These are phyloP conservation scores for Scaptodrosophila lebanonensis DNA, from an alignment of 1,140 invertebrate species.

Conservation along the genomic window DNA sequence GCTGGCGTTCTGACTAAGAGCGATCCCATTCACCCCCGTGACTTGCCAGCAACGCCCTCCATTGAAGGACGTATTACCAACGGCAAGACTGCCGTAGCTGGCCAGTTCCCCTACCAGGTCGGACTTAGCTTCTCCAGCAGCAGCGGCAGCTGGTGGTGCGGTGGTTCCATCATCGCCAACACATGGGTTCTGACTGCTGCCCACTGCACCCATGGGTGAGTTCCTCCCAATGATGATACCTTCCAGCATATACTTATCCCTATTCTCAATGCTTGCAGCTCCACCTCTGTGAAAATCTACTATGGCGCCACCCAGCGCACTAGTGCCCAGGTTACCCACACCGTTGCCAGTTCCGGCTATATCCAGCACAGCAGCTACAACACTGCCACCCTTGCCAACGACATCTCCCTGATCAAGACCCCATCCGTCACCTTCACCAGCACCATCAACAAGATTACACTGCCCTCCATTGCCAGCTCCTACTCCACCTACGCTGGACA, in stretches of 20 bases:
- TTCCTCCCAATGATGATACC: too few species aligned
- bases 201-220: slow-evolving; percentile 20
- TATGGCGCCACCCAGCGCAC: slow-evolving; percentile 58
- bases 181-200: slow-evolving; percentile 80
- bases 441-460: slow-evolving; percentile 19
- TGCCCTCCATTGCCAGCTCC: slow-evolving; percentile 41
- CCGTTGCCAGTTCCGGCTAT: slow-evolving; percentile 21
- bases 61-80: slow-evolving; percentile 35
- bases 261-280: slow-evolving; percentile 2
- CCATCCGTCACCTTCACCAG: slow-evolving; percentile 5
- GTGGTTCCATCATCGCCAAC: slow-evolving; percentile 79
- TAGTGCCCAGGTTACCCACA: slow-evolving; percentile 29
- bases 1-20: too few species aligned
- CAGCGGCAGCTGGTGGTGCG: slow-evolving; percentile 77
- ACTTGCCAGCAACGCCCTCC: too few species aligned
- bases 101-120: slow-evolving; percentile 78
- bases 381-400: slow-evolving; percentile 45
- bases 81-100: slow-evolving; percentile 32
- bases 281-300: slow-evolving; percentile 51
- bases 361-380: slow-evolving; percentile 51
- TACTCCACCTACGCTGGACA: slow-evolving; percentile 56
- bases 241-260: too few species aligned
- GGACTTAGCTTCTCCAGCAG: slow-evolving; percentile 52
- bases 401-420: slow-evolving; percentile 64
- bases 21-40: too few species aligned